Evolutionary conservation across 2,797 vertebrate genomes (phyloP), one percentile per base, ranked within the genome.

Genomic region (Choloepus didactylus): DNA sequence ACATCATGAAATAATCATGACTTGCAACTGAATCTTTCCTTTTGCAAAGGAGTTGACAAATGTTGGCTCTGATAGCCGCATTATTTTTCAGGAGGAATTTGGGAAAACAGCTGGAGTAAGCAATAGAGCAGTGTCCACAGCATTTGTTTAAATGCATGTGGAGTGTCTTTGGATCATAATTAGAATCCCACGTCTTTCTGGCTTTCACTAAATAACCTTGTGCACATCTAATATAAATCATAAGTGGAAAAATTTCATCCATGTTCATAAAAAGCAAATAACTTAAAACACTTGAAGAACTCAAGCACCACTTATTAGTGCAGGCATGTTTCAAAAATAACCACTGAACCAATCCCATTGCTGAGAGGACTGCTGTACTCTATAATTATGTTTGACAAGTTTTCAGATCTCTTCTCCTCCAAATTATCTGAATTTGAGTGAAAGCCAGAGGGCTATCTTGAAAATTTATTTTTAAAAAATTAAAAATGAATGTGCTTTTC

Each of bases 361-460:
- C 87, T 94, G 62, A 83, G 80, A 98, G 84, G 73, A 91, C 75
- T 92, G 51, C 11, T 92, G 64, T 14, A 82, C 72, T 96, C 77
- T 93, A 73, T 97, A 98, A 98, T 98, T 98, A 98, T 67, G 93
- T 97, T 95, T 97, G 96, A 96, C 93, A 96, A 81, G 44, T 89
- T 98, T 96, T 96, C 93, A 96, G 83, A 72, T 87, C 94, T 96
- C 95, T 95, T 96, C 72, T 86, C 72, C 93, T 92, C 73, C 93
- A 97, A 97, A 96, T 94, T 44, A 77, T 35, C 91, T 69, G 72
- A 94, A 72, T 93, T 94, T 96, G 91, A 92, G 70, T 95, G 93
- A 98, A 98, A 96, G 85, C 85, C 97, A 97, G 90, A 97, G 29
- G 82, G 93, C 70, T 94, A 95, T 64, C 87, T 85, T 95, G 79